phyloP scores from a whole-genome alignment of 1,140 invertebrate species.

The Gonioctena quinquepunctata region DNA sequence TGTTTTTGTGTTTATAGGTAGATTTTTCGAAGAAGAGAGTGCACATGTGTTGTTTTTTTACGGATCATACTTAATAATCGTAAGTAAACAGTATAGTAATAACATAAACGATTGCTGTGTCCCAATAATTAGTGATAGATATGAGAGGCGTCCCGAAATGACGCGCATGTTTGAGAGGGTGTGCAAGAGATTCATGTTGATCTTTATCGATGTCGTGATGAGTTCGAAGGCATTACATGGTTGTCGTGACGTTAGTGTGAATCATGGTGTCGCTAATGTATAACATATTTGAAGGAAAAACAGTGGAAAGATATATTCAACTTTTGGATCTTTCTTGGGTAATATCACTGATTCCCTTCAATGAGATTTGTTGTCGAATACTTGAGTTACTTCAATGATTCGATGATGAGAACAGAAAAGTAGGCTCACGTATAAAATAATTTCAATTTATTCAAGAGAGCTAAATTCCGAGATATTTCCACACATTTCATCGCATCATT shows the following conservation, averaged over 20 bases:
- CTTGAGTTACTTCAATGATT: too few relatives aligned
- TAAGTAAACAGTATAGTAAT: slow-evolving; percentile 37
- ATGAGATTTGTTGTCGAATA: too few relatives aligned
- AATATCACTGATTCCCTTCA: too few relatives aligned
- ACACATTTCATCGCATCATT: too few relatives aligned
- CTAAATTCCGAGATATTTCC: too few relatives aligned
- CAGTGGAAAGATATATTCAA: too few relatives aligned
- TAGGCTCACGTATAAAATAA: too few relatives aligned
- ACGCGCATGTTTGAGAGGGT: slow-evolving; percentile 16
- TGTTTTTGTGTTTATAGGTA: slow-evolving; percentile 28
- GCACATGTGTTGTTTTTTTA: slow-evolving; percentile 34
- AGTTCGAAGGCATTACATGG: slow-evolving; percentile 2
- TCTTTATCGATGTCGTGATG: slow-evolving; percentile 37
- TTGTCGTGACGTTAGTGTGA: not conserved
- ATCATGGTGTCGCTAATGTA: not conserved
- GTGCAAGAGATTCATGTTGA: slow-evolving; percentile 35
- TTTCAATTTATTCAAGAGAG: too few relatives aligned
- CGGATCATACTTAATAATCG: slow-evolving; percentile 30
- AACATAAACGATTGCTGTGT: slow-evolving; percentile 50
- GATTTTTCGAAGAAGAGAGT: slow-evolving; percentile 27
- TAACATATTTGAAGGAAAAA: not conserved
- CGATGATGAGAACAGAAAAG: too few relatives aligned
- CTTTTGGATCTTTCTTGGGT: too few relatives aligned
- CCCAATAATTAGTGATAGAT: slow-evolving; percentile 55
- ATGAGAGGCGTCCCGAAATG: slow-evolving; percentile 34